These are phyloP conservation scores for Microctenopoma lineatum DNA, from an alignment of 2,797 vertebrate species.

Conservation along the genomic window DNA sequence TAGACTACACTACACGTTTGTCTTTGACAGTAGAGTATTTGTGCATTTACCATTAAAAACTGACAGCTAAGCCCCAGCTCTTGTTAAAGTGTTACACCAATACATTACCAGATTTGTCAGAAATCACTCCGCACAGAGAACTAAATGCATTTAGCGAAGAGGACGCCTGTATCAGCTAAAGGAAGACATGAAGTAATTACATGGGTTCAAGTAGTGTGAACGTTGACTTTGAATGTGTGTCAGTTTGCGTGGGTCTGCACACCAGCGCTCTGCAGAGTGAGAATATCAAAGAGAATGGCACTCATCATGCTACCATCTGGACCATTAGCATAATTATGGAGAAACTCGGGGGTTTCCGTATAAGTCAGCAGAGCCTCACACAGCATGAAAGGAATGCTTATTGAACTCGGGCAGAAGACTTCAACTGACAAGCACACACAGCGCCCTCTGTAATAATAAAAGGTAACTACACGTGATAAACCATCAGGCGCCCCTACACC, in stretches of 20 bases:
- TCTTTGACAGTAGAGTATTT: slow-evolving; percentile 12
- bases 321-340: slow-evolving; percentile 83
- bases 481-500: slow-evolving; percentile 23
- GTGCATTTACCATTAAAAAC: slow-evolving; percentile 29
- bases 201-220: slow-evolving; percentile 66
- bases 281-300: slow-evolving; percentile 77
- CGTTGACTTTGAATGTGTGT: slow-evolving; percentile 67
- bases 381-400: slow-evolving; percentile 79
- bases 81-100: slow-evolving; percentile 37
- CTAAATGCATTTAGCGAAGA: slow-evolving; percentile 54
- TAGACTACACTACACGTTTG: not conserved
- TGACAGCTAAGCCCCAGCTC: slow-evolving; percentile 23
- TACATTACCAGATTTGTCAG: slow-evolving; percentile 37
- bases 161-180: slow-evolving; percentile 41
- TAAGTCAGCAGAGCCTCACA: slow-evolving; percentile 73
- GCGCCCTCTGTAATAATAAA: slow-evolving; percentile 54
- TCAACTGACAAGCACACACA: slow-evolving; percentile 46
- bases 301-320: slow-evolving; percentile 83
- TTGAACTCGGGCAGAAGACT: slow-evolving; percentile 64
- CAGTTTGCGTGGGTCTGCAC: slow-evolving; percentile 67
- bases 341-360: slow-evolving; percentile 72
- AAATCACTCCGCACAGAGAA: slow-evolving; percentile 46
- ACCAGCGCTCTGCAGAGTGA: slow-evolving; percentile 67
- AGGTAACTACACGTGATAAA: slow-evolving; percentile 20
- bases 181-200: slow-evolving; percentile 58